Base-by-base conservation (phyloP, 2,888 invertebrate genomes). In the Yponomeuta plumbellus region DNA sequence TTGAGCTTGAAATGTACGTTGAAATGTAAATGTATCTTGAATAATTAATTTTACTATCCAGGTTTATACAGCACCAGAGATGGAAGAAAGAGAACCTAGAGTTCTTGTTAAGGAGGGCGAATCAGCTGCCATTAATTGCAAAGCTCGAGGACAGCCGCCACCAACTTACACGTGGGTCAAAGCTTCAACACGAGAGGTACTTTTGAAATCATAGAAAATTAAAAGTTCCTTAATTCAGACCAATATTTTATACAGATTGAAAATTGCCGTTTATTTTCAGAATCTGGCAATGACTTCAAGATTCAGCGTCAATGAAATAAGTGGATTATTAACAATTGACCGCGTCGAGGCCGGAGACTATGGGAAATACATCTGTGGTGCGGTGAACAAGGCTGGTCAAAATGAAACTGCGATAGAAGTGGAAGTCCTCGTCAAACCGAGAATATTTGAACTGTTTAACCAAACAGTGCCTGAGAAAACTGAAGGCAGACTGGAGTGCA, bases 131-230 rank as follows among this genome's bases (percentile, higher is more conserved):
- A 94, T 96, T 56, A 92, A 92, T 66, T 98, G 98, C 80, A 93
- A 93, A 72, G 97, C 97, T 0, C 93, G 90, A 58, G 97, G 97
- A 21, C 97, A 97, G 80, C 98, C 98, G 1, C 93, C 94, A 20
- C 97, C 98, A 61, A 93, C 92, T 67, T 96, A 95, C 78, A 93
- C 93, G 40, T 98, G 98, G 98, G 95, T 97, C 67, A 95, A 96
- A 75, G 92, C 94, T 68, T 89, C 93, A 66, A 94, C 93, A 1
- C 94, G 95, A 66, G 92, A 94, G 79, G 91, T 89, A 81, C 69
- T 57, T 56, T 11, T 26, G 6, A 21, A 56, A 4, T 20, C 17
- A 4, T 17, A 17, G 17, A 17, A 17, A 17, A 56, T n/a, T 17
- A 52, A 17, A 8, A 20, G 56, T 56, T 1, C 4, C 4, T 56